Conservation (phyloP, 2,888 invertebrate species). For the Hyposoter dolosus region DNA sequence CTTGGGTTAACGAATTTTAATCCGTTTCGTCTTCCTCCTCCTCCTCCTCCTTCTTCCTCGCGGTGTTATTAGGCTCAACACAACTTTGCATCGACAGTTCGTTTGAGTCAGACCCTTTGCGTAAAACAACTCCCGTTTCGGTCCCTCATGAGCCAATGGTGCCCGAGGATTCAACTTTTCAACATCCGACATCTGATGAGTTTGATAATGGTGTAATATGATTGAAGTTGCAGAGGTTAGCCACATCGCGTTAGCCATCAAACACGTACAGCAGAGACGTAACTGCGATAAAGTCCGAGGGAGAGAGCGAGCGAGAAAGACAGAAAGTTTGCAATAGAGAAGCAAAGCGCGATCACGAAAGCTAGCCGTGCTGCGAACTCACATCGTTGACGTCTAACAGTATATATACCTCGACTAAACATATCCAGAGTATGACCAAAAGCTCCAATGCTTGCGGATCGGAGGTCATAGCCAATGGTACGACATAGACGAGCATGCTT, state of each 20-base stretch:
- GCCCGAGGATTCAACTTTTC: conserved; percentile 73
- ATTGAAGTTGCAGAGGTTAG: conserved; percentile 58
- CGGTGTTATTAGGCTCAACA: conserved; percentile 11
- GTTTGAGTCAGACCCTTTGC: conserved; percentile 19
- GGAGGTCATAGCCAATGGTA: conserved; percentile 54
- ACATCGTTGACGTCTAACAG: conserved; percentile 35
- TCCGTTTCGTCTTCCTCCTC: not conserved
- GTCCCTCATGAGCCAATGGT: conserved; percentile 12
- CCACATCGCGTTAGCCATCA: conserved; percentile 49
- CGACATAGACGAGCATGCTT: conserved; percentile 34
- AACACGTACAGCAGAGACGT: conserved; percentile 19
- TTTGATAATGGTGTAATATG: conserved; percentile 78
- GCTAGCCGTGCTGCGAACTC: conserved; percentile 17
- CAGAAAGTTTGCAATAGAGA: conserved; percentile 22
- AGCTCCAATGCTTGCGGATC: conserved; percentile 48
- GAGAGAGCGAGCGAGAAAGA: conserved; percentile 31
- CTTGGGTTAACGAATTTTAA: conserved; percentile 15
- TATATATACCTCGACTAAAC: conserved; percentile 17
- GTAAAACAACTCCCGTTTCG: not conserved
- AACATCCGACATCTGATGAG: conserved; percentile 78
- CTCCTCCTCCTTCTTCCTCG: not conserved
- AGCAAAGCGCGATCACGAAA: conserved; percentile 50
- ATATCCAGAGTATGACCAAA: conserved; percentile 49
- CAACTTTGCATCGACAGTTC: conserved; percentile 15
- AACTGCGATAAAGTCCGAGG: conserved; percentile 26